Evolutionary conservation across 2,113 vertebrate genomes (phyloP).

Genomic region (Ctenodactylus gundi): DNA sequence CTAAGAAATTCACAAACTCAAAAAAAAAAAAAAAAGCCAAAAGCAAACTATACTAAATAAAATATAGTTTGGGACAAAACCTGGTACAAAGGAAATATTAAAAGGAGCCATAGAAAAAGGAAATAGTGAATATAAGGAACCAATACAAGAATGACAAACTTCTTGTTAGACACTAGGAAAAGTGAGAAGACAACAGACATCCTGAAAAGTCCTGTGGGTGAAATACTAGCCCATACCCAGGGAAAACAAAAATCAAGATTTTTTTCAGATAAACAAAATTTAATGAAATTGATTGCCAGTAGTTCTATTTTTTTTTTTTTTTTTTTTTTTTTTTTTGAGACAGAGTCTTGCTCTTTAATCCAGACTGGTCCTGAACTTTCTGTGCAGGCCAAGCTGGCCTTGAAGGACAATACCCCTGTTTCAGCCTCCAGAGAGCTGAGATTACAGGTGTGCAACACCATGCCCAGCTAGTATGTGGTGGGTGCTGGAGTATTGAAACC

Average conservation of each 20-base stretch:
- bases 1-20: conserved; percentile 7
- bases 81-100: not conserved
- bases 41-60: not conserved
- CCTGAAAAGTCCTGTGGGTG: not conserved
- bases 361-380: too few relatives aligned
- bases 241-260: not conserved
- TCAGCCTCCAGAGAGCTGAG: too few relatives aligned
- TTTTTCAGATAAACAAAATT: not conserved
- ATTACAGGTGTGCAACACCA: too few relatives aligned
- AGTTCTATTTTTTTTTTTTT: too few relatives aligned
- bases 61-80: not conserved
- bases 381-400: too few relatives aligned
- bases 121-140: not conserved
- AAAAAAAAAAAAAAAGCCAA: not conserved
- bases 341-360: too few relatives aligned
- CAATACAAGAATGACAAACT: not conserved
- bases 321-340: too few relatives aligned
- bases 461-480: too few relatives aligned
- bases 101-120: not conserved
- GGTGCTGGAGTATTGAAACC: too few relatives aligned
- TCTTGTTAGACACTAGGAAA: not conserved
- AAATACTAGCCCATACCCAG: not conserved
- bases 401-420: too few relatives aligned
- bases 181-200: not conserved
- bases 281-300: not conserved